Conservation (phyloP, 2,113 vertebrate species). For the Callaeas wilsoni region DNA sequence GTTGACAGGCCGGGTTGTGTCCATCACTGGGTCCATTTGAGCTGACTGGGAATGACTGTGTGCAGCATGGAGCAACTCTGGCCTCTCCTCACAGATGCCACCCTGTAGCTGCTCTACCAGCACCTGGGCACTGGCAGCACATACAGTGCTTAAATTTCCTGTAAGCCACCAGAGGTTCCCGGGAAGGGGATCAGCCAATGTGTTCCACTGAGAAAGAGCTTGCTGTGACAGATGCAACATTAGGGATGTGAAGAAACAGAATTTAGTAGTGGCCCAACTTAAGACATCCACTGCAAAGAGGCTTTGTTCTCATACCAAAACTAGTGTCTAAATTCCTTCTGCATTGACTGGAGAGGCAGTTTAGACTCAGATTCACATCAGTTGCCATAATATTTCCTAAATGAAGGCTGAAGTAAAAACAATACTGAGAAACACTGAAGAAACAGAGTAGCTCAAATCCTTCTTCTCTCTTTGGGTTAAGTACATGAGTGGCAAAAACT, state of each 20-base stretch:
- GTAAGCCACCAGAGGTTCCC: not conserved
- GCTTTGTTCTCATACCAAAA: not conserved
- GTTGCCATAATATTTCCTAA: not conserved
- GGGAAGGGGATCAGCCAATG: not conserved
- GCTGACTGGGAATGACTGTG: not conserved
- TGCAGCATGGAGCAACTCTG: not conserved
- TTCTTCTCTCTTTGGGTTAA: not conserved
- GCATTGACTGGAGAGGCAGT: not conserved
- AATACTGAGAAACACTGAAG: not conserved
- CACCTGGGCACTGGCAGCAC: not conserved
- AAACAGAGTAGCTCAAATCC: not conserved
- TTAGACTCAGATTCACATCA: not conserved
- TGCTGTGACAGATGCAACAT: not conserved
- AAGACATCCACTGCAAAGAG: not conserved
- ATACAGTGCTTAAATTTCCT: not conserved
- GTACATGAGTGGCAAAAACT: not conserved
- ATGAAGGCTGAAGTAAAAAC: not conserved
- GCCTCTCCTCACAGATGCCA: not conserved
- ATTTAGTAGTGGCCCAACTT: not conserved
- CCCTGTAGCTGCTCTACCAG: not conserved
- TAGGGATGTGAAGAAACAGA: not conserved
- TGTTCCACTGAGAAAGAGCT: not conserved
- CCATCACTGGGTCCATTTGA: rapidly evolving
- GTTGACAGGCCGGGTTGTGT: not conserved
- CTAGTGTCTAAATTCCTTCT: not conserved